Base-by-base conservation (phyloP, 2,797 vertebrate genomes). In the Ispidina picta region DNA sequence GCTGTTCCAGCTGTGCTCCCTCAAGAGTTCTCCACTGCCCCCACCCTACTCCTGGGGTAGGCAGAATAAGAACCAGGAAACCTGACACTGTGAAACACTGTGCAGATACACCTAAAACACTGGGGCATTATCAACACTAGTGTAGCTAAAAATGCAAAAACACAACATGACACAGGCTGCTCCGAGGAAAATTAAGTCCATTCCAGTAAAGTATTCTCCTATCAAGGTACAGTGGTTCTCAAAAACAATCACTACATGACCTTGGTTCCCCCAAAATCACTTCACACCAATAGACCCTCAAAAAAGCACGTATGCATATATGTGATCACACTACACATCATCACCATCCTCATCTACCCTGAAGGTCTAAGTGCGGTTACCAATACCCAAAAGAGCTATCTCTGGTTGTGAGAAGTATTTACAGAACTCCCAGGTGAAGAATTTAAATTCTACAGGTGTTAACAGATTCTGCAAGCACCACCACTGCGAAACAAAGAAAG, bases 281-380 rank as follows among this genome's bases (percentile, higher is more conserved):
- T 79, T 65, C n/a, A 52, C 5, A 58, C 14, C 63, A 62, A 70
- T 12, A 41, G 6, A 46, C 49, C 8, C 35, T 21, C 37, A 68
- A 33, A 80, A 75, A 25, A 1, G 0, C 4, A 46, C 1, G 3
- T 7, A 65, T 3, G 2, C 15, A 8, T 8, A 10, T 15, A 13
- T 18, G 23, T 10, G 29, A 56, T 21, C 41, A 35, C 49, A 20
- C 9, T 17, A 20, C 9, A 22, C 18, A 75, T 4, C 28, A 28
- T 20, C 73, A 54, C 60, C 41, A 43, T 28, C 22, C 23, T 59
- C 25, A 15, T 72, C 63, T 60, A 29, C 37, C 58, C 41, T 23
- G n/a, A 52, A 81, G 70, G 21, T 33, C 33, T 70, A 33, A 44
- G 28, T 49, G 66, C 44, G 39, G n/a, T 15, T 85, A 29, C 55